These are phyloP conservation scores for Microtus ochrogaster DNA, from an alignment of 2,113 vertebrate species.

Conservation along the genomic window DNA sequence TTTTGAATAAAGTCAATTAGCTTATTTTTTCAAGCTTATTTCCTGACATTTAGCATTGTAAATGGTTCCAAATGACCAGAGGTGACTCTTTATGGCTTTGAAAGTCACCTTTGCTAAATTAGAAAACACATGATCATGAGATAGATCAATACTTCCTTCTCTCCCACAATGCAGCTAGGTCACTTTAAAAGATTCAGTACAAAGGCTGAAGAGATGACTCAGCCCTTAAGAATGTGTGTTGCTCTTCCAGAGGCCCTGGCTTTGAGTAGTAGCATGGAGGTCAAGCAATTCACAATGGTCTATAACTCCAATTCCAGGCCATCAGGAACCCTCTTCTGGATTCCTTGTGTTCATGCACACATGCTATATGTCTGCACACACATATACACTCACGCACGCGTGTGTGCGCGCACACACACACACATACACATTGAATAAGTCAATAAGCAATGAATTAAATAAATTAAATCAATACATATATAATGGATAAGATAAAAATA, in stretches of 20 bases:
- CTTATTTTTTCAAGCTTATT: slow-evolving; percentile 9
- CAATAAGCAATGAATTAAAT: background rate
- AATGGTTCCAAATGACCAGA: background rate
- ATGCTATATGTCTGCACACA: background rate
- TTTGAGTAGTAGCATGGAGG: background rate
- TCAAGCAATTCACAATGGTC: background rate
- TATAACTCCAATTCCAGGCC: background rate
- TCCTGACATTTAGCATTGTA: background rate
- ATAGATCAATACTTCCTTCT: background rate
- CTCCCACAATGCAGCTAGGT: background rate
- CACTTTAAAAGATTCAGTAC: slow-evolving; percentile 38
- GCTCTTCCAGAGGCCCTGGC: background rate
- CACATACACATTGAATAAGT: background rate
- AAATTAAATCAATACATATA: background rate
- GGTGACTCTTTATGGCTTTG: slow-evolving; percentile 9
- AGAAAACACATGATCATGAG: background rate
- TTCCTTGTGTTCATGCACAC: background rate
- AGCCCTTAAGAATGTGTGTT: background rate
- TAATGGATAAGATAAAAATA: background rate
- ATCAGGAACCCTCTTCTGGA: background rate
- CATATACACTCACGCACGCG: background rate
- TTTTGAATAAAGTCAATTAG: background rate
- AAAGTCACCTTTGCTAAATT: background rate
- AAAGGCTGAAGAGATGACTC: background rate
- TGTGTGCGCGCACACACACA: background rate